Evolutionary conservation across 2,888 invertebrate species (phyloP).

Genomic region (Thereva unica): DNA sequence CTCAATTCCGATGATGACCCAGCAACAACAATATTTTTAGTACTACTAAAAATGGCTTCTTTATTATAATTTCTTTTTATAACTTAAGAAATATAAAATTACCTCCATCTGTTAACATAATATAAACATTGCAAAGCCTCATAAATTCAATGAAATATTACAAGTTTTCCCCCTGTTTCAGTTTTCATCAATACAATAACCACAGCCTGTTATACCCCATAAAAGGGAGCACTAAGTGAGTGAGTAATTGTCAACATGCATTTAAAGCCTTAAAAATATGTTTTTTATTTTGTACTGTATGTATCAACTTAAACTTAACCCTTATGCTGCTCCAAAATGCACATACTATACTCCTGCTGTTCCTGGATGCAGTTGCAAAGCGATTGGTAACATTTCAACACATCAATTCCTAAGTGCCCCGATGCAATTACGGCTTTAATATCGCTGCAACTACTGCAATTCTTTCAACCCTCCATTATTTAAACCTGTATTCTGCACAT

Average conservation of each 20-base stretch:
- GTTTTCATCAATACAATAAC: too few species aligned
- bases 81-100: too few species aligned
- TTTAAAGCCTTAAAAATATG: slow-evolving; percentile 20
- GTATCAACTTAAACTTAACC: too few species aligned
- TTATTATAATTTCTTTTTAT: too few species aligned
- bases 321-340: slow-evolving; percentile 5
- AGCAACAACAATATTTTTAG: too few species aligned
- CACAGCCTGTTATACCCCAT: background rate
- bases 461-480: slow-evolving; percentile 10
- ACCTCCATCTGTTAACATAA: too few species aligned
- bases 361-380: slow-evolving; percentile 23
- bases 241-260: slow-evolving; percentile 32
- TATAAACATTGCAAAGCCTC: too few species aligned
- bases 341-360: slow-evolving; percentile 24
- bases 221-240: slow-evolving; percentile 22
- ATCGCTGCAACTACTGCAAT: background rate
- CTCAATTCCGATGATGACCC: too few species aligned
- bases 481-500: background rate
- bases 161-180: too few species aligned
- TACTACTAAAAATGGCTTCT: too few species aligned
- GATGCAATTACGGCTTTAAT: slow-evolving; percentile 11
- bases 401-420: background rate
- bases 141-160: too few species aligned
- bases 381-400: slow-evolving; percentile 30
- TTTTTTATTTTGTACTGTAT: too few species aligned